Percentiles rank a stretch among this genome's conserved stretches.
Conservation (phyloP, 2,113 vertebrate species). For the Lethenteron camtschaticum region DNA sequence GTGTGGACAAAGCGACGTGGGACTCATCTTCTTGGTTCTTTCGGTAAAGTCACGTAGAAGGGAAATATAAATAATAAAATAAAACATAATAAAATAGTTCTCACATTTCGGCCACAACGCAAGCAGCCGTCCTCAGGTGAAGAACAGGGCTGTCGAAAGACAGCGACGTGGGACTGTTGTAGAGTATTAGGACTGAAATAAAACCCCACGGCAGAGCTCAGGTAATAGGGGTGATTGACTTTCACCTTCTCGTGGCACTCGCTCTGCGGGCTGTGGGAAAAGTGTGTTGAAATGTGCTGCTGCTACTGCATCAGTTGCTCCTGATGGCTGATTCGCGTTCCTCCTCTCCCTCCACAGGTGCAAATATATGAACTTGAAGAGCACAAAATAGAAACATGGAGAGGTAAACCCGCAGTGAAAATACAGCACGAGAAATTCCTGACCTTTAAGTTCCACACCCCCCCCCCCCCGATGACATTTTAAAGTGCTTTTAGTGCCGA, state of each 20-base stretch:
- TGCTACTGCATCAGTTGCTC: background rate
- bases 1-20: too few species aligned
- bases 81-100: too few species aligned
- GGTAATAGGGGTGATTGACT: background rate
- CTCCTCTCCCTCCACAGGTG: slow-evolving; percentile 30
- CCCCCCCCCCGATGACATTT: background rate
- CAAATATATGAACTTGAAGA: slow-evolving; percentile 95
- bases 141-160: too few species aligned
- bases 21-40: too few species aligned
- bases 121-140: too few species aligned
- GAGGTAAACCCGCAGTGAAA: slow-evolving; percentile 38
- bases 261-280: background rate
- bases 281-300: background rate
- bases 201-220: too few species aligned
- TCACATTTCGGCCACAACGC: too few species aligned
- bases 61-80: too few species aligned
- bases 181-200: too few species aligned
- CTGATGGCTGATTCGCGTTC: background rate
- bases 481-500: background rate
- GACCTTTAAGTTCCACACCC: background rate
- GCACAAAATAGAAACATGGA: slow-evolving; percentile 96
- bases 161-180: too few species aligned
- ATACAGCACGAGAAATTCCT: background rate
- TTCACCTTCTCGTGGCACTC: background rate
- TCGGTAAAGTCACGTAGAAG: too few species aligned